Conservation (phyloP, 2,888 invertebrate species). For the Troides helena region DNA sequence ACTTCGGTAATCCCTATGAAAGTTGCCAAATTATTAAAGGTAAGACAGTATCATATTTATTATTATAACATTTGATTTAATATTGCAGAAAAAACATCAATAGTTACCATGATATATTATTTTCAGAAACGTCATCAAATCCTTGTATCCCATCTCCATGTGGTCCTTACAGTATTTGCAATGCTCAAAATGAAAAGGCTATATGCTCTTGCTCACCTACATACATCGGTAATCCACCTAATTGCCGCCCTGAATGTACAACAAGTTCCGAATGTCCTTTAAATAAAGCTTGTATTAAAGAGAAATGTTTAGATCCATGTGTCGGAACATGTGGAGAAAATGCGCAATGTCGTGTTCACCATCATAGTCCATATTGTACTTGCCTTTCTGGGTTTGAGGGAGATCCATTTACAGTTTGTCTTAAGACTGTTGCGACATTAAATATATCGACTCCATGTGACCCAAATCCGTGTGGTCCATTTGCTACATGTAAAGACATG, state of each 20-base stretch:
- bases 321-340: conserved; percentile 85
- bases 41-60: conserved; percentile 37
- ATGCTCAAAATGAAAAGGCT: conserved; percentile 81
- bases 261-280: conserved; percentile 89
- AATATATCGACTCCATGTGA: conserved; percentile 77
- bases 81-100: background rate
- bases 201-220: conserved; percentile 85
- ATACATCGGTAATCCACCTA: conserved; percentile 86
- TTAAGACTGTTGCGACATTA: conserved; percentile 76
- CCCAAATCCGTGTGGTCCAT: conserved; percentile 86
- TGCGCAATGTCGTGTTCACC: conserved; percentile 85
- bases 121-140: conserved; percentile 71
- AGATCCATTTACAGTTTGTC: conserved; percentile 84
- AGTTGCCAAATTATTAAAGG: conserved; percentile 62
- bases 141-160: conserved; percentile 89
- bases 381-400: conserved; percentile 87
- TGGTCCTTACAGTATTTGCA: conserved; percentile 87
- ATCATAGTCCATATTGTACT: conserved; percentile 86
- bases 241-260: conserved; percentile 89
- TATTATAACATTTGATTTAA: background rate
- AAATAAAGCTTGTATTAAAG: conserved; percentile 86
- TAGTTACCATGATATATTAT: background rate
- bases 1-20: conserved; percentile 86
- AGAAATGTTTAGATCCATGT: conserved; percentile 91
- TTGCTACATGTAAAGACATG: conserved; percentile 80